These are phyloP conservation scores for Brachionus plicatilis DNA, from an alignment of 1,140 invertebrate species.

Conservation along the genomic window DNA sequence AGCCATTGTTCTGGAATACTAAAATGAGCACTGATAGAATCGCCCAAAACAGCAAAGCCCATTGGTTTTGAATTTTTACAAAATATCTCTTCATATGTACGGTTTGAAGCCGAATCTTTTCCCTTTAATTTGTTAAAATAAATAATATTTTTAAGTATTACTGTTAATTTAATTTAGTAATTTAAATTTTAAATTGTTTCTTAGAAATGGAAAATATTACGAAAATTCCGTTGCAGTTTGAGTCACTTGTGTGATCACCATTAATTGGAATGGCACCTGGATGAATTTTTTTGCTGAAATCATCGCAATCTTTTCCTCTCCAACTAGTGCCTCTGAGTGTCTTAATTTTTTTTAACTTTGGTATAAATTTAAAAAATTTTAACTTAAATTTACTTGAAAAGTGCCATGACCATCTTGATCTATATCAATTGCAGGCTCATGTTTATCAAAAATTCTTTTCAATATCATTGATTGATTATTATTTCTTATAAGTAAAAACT, in stretches of 20 bases:
- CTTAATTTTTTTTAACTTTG: constrained; percentile 41
- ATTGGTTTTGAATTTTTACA: constrained; percentile 50
- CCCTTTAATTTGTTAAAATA: not conserved
- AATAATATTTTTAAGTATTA: too few species aligned
- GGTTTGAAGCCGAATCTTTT: not conserved
- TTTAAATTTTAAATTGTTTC: too few species aligned
- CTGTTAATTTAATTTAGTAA: not conserved
- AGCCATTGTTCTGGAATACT: constrained; percentile 58
- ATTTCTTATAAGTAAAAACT: too few species aligned
- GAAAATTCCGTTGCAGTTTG: constrained; percentile 59
- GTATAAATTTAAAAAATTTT: not conserved
- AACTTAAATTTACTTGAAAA: constrained; percentile 43
- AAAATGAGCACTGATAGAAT: constrained; percentile 60
- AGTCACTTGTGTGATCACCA: constrained; percentile 50
- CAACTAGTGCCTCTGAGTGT: constrained; percentile 56
- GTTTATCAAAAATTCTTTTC: constrained; percentile 44
- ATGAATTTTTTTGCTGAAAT: constrained; percentile 49
- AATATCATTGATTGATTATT: not conserved
- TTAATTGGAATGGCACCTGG: constrained; percentile 53
- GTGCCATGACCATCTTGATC: constrained; percentile 50
- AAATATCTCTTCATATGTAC: constrained; percentile 54
- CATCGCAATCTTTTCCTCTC: constrained; percentile 58
- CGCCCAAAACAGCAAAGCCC: constrained; percentile 57
- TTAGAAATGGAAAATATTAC: constrained; percentile 44
- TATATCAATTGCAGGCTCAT: constrained; percentile 47